Conservation (phyloP, 2,888 invertebrate genomes). For the Didymodactylos carnosus region DNA sequence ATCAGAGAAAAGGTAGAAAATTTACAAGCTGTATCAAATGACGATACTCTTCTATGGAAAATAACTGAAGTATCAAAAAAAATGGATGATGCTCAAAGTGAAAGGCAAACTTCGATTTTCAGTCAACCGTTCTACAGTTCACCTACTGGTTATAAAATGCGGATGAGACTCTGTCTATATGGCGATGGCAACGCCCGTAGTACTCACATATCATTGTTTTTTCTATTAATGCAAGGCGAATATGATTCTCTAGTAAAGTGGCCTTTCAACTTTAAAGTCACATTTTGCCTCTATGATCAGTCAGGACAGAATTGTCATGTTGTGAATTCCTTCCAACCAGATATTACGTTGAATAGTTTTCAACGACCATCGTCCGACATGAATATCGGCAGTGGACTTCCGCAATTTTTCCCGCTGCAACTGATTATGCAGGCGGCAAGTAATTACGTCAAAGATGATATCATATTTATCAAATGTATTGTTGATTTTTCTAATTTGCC, state of each 20-base stretch:
- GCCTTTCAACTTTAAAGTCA: background rate
- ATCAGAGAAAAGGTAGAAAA: too few relatives aligned
- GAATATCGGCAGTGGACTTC: background rate
- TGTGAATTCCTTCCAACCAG: background rate
- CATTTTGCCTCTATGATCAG: background rate
- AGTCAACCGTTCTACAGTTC: background rate
- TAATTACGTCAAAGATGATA: background rate
- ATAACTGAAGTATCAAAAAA: too few relatives aligned
- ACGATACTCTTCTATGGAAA: too few relatives aligned
- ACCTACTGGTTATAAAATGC: background rate
- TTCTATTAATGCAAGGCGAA: background rate
- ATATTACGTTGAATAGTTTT: background rate
- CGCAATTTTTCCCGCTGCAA: background rate
- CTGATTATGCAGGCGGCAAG: background rate
- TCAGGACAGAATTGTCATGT: background rate
- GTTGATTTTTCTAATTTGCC: background rate
- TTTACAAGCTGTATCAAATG: too few relatives aligned
- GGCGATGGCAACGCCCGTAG: background rate
- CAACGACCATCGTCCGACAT: background rate
- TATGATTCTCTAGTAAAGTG: background rate
- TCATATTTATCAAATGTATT: background rate
- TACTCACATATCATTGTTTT: background rate
- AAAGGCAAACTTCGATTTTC: too few relatives aligned
- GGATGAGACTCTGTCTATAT: background rate
- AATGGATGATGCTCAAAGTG: too few relatives aligned